Evolutionary conservation across 2,797 vertebrate genomes (phyloP).

Genomic region (Emys orbicularis): DNA sequence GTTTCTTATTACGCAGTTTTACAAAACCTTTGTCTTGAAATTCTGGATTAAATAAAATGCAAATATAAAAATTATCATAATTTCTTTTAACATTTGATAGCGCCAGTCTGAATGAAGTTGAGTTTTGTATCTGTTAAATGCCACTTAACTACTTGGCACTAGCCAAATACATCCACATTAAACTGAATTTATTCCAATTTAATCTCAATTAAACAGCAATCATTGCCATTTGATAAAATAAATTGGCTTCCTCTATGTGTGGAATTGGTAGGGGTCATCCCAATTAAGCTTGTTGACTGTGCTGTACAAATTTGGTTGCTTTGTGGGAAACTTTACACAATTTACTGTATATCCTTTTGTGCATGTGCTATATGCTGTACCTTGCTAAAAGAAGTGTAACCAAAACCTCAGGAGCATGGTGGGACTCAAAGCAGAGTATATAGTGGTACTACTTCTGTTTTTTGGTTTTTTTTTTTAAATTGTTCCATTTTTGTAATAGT

Average conservation of each 20-base stretch:
- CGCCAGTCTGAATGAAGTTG: fast-evolving
- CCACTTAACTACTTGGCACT: not conserved
- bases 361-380: not conserved
- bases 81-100: not conserved
- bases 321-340: not conserved
- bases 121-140: not conserved
- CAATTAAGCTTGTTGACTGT: not conserved
- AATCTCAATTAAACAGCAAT: not conserved
- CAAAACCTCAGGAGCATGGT: not conserved
- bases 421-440: not conserved
- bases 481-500: not conserved
- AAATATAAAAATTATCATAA: not conserved
- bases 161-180: not conserved
- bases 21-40: not conserved
- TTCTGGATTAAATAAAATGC: not conserved
- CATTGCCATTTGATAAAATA: not conserved
- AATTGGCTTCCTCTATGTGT: not conserved
- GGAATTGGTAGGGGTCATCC: not conserved
- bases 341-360: not conserved
- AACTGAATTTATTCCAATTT: not conserved
- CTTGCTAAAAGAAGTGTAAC: not conserved
- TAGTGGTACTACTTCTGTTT: not conserved
- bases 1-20: not conserved
- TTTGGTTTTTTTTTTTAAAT: too few relatives aligned
- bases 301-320: not conserved